A percentile compares a stretch with the other conserved stretches of the same genome.
Evolutionary conservation across 2,113 vertebrate genomes (phyloP).

Genomic region (Willisornis vidua): DNA sequence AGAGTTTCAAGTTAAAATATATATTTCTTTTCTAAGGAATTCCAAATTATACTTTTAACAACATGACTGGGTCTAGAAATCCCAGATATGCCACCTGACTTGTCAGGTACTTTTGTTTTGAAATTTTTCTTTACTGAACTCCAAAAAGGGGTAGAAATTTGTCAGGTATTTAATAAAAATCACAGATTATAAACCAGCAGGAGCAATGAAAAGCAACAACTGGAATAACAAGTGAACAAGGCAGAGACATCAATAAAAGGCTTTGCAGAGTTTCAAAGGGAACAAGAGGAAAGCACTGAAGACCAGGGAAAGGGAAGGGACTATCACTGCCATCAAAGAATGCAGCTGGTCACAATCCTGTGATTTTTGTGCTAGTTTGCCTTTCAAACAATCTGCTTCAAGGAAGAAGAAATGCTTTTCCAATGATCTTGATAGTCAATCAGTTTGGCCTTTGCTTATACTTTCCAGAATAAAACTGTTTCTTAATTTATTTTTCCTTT

Average conservation of each 20-base stretch:
- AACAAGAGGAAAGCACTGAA: not conserved
- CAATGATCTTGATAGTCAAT: not conserved
- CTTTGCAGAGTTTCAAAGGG: not conserved
- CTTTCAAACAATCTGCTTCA: not conserved
- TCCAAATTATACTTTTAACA: not conserved
- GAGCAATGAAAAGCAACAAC: not conserved
- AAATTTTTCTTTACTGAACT: not conserved
- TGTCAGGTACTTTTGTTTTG: not conserved
- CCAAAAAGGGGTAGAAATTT: not conserved
- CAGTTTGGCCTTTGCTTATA: not conserved
- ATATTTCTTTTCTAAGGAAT: fast-evolving
- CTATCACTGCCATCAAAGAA: not conserved
- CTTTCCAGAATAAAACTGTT: not conserved
- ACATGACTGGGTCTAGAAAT: not conserved
- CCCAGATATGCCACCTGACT: not conserved
- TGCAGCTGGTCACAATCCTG: not conserved
- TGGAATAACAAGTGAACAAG: not conserved
- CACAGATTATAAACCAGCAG: not conserved
- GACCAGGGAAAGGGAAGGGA: too few species aligned
- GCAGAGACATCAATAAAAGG: not conserved
- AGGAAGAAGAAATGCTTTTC: not conserved
- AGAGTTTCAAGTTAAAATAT: not conserved
- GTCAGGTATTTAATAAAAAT: not conserved
- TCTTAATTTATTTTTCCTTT: slow-evolving; percentile 40
- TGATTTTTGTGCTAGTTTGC: not conserved